Base-by-base conservation (phyloP, 35 echinoderm and acorn worm species). In the Heliocidaris erythrogramma region DNA sequence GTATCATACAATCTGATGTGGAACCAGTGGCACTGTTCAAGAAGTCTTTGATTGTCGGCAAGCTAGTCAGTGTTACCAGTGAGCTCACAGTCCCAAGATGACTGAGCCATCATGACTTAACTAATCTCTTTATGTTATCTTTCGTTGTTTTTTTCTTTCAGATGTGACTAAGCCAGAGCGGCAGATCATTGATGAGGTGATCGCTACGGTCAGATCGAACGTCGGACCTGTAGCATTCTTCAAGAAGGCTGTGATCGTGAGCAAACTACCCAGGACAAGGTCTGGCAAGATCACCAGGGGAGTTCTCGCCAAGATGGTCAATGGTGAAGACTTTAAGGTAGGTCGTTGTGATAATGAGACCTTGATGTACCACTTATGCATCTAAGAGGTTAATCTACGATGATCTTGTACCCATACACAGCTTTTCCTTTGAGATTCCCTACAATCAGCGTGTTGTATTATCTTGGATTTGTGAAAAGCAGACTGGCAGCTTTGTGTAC, bases 171-270 rank as follows among this genome's bases (percentile, higher is more conserved):
- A 98, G 56, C 87, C 96, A 21, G 88, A 93, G 9, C 88, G 92
- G 24, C 88, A 95, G 59, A 96, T 96, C 50, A 52, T 96, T 10
- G 87, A 97, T 48, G 98, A 99, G 85, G 96, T 99, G 30, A 94
- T 99, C 0, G 91, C 95, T 3, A 59, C 93, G 30, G 98, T 99
- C 4, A 69, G 98, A 29, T 85, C 96, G 5, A 95, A 91, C 49
- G 96, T 99, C 17, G 98, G 98, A 49, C 98, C 98, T 13, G 98
- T 99, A 21, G 98, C 98, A 91, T 96, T 97, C 35, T 99, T 99
- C 90, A 99, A 99, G 94, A 95, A 93, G n/a, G 98, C 98, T n/a
- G 96, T 99, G 32, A 93, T 99, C 10, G 95, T 99, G 12, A 95
- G 85, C 86, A 99, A 97, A 60, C 92, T 99, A 49, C 98, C 98